Base-by-base conservation (phyloP, 1,140 invertebrate genomes). In the Heterodera carotae region DNA sequence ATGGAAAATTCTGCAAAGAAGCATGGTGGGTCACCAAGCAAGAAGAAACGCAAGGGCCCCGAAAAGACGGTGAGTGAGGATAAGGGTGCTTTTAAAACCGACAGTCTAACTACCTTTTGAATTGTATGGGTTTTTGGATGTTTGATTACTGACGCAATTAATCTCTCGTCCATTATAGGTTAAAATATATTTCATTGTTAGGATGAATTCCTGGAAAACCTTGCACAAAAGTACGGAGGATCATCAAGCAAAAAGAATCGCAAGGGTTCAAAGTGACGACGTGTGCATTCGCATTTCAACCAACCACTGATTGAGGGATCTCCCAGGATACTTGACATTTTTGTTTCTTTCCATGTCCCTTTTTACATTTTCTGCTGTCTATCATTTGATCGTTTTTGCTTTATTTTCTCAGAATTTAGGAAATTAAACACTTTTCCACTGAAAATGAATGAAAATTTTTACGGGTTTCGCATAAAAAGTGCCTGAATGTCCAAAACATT, bases 231-330 rank as follows among this genome's bases (percentile, higher is more conserved):
- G 62, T 80, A 80, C 67, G 76, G 78, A 29, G 64, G 60, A 22
- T 56, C 48, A 2, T 56, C 48, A 56, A 56, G 48, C 48, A 56
- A 56, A 22, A 56, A 56, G 48, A n/a, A 18, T 29, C 34, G 67
- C 15, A 48, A 48, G 18, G 12, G 18, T 12, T 76, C 73, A 0
- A 93, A 92, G 85, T 89, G 92, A 84, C 90, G 93, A 76, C n/a
- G n/a, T n/a, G 97, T 96, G 70, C 34, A 72, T 72, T 48, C n/a
- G 48, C n/a, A n/a, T 68, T 68, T n/a, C 66, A 67, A 67, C 15
- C n/a, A 67, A 22, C 66, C 67, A n/a, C 27, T 31, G 10, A 8
- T 12, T 69, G 12, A 69, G 48, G n/a, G 36, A 25, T 33, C 48
- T 69, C 25, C n/a, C n/a, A n/a, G n/a, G n/a, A 43, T 67, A 8